Percentiles rank a stretch among this genome's conserved stretches.
Conservation (phyloP, 1,140 invertebrate genomes). For the Fopius arisanus region DNA sequence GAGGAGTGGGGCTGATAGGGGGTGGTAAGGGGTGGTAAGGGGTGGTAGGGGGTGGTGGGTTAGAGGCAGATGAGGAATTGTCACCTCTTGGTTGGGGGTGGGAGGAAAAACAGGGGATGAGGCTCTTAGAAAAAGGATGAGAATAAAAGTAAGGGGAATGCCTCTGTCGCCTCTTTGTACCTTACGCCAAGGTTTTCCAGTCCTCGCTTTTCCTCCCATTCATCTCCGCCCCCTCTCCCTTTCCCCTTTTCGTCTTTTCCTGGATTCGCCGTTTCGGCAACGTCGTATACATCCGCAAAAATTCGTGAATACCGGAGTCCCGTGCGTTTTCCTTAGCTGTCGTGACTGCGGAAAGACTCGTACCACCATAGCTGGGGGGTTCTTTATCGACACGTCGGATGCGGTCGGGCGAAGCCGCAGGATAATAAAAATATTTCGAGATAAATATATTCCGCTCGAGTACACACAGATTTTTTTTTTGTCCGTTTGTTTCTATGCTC, state of each 20-base stretch:
- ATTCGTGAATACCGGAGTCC: constrained; percentile 48
- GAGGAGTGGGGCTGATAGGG: constrained; percentile 53
- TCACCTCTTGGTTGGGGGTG: constrained; percentile 48
- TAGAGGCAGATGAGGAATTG: constrained; percentile 56
- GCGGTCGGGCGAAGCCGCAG: constrained; percentile 18
- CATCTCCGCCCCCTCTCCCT: background rate
- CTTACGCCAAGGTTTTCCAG: constrained; percentile 3
- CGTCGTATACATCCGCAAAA: constrained; percentile 33
- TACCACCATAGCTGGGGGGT: background rate
- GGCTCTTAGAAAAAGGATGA: constrained; percentile 30
- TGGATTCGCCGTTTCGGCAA: constrained; percentile 17
- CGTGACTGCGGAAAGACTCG: constrained; percentile 17
- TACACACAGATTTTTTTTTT: background rate
- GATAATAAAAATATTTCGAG: constrained; percentile 31
- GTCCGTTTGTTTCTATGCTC: background rate
- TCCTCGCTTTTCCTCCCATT: constrained; percentile 23
- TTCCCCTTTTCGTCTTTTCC: background rate
- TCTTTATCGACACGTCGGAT: constrained; percentile 29
- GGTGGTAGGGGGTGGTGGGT: background rate
- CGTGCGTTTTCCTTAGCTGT: constrained; percentile 29
- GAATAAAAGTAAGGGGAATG: constrained; percentile 11
- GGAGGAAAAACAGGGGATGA: too few relatives aligned
- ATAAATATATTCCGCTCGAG: constrained; percentile 23
- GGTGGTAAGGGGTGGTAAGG: background rate
- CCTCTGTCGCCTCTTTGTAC: constrained; percentile 12